phyloP scores from a whole-genome alignment of 2,888 invertebrate genomes.

The Cosmia trapezina region DNA sequence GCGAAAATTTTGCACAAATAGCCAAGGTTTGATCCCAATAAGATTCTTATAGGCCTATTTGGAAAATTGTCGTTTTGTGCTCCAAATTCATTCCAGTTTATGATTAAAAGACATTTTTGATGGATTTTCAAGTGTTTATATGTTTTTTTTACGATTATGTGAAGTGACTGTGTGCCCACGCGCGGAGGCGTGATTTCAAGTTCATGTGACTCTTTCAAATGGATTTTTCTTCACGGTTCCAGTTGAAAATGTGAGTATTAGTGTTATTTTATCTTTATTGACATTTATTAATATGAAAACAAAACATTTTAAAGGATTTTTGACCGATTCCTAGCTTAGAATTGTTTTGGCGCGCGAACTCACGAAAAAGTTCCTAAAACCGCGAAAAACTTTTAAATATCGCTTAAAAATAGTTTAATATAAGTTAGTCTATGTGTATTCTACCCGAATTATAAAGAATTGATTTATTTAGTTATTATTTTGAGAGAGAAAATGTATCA shows the following conservation, averaged over 20 bases:
- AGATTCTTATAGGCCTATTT: slow-evolving; percentile 90
- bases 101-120: slow-evolving; percentile 73
- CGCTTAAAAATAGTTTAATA: slow-evolving; percentile 5
- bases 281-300: slow-evolving; percentile 27
- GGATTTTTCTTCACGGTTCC: slow-evolving; percentile 68
- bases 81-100: slow-evolving; percentile 68
- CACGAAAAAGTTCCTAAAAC: slow-evolving; percentile 11
- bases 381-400: background rate
- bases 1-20: slow-evolving; percentile 84
- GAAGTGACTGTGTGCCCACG: slow-evolving; percentile 74
- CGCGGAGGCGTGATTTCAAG: slow-evolving; percentile 59
- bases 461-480: slow-evolving; percentile 19
- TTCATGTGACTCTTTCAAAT: slow-evolving; percentile 61
- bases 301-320: slow-evolving; percentile 37
- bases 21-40: slow-evolving; percentile 78
- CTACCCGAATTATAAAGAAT: slow-evolving; percentile 9
- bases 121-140: slow-evolving; percentile 63
- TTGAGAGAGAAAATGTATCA: slow-evolving; percentile 8
- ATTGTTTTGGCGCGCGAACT: slow-evolving; percentile 26
- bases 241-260: slow-evolving; percentile 76
- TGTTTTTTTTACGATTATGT: slow-evolving; percentile 74
- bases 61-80: slow-evolving; percentile 68
- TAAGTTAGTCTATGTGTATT: background rate
- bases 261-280: slow-evolving; percentile 58
- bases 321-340: slow-evolving; percentile 17